Evolutionary conservation across 2,888 invertebrate species (phyloP), one percentile per base, ranked within the genome.

Genomic region (Eupithecia dodoneata): DNA sequence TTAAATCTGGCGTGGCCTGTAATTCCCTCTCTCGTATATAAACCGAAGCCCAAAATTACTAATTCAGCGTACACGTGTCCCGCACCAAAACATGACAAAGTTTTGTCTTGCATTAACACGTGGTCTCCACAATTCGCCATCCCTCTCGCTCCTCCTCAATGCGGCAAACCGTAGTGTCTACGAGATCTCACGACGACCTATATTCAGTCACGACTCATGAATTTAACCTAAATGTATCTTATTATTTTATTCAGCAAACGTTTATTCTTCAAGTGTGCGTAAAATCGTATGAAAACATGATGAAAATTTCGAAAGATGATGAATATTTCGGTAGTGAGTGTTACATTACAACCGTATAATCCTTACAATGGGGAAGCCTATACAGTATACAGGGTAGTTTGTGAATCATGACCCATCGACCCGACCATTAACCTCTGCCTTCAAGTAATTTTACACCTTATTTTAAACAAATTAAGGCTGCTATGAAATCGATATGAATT

Each of bases 141-240:
- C 91, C 84, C 89, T 79, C 87, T 90, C 89, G 74, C 85, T 85
- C 86, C 87, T 88, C 91, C 88, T 91, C 92, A 94, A 88, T 94
- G 94, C 95, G 94, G 93, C 93, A 95, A 93, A 88, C 87, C 87
- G 89, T 83, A 78, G 87, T 89, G 89, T 88, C 87, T 88, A 86
- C 89, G 89, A 89, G 91, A 91, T 93, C 89, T 77, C 75, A n/a
- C 52, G 52, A 81, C 78, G 79, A 82, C 81, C 81, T 83, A 83
- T 79, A 81, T 83, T 78, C 72, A 52, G 80, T 83, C 75, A 76
- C 73, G 66, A 78, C 80, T 83, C 75, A 80, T 79, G 74, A 83
- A 84, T 83, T 83, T 78, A 76, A 83, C 69, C 42, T 52, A 49
- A 30, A 45, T 59, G n/a, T 45, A 69, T 49, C 49, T 66, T 13